phyloP scores from a whole-genome alignment of 2,113 vertebrate genomes.

The Thalassoma bifasciatum region DNA sequence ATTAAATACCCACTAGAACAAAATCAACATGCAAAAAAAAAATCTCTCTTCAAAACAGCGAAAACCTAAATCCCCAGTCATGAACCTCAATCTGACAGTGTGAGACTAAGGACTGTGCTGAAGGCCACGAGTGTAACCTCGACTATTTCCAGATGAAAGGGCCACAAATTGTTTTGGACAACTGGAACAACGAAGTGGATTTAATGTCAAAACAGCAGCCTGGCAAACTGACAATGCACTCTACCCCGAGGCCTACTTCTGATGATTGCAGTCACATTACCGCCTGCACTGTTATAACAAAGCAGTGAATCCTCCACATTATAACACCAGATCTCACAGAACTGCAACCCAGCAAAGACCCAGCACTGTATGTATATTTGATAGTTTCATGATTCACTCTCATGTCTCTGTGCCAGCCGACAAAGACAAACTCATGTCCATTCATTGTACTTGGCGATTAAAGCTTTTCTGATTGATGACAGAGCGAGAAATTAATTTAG shows the following conservation, averaged over 20 bases:
- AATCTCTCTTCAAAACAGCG: background rate
- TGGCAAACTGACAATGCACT: constrained; percentile 55
- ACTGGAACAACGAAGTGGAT: constrained; percentile 75
- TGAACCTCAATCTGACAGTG: constrained; percentile 23
- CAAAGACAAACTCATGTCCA: constrained; percentile 56
- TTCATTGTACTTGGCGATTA: constrained; percentile 53
- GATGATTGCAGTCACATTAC: constrained; percentile 59
- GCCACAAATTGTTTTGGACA: constrained; percentile 76
- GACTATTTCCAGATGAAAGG: constrained; percentile 65
- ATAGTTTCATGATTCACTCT: constrained; percentile 34
- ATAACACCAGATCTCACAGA: constrained; percentile 25
- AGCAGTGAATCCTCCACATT: constrained; percentile 41
- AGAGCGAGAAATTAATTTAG: constrained; percentile 51
- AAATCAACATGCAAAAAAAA: background rate
- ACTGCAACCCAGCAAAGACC: constrained; percentile 24
- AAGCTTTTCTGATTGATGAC: constrained; percentile 58
- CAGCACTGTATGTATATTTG: constrained; percentile 17
- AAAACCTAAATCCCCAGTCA: constrained; percentile 4
- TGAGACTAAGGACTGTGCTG: constrained; percentile 26
- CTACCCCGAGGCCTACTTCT: constrained; percentile 54
- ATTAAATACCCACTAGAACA: background rate
- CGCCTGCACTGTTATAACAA: constrained; percentile 35
- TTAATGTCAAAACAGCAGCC: constrained; percentile 75
- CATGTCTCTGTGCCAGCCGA: constrained; percentile 6
- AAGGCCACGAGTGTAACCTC: constrained; percentile 45